Evolutionary conservation across 2,113 vertebrate species (phyloP).

Genomic region (Phalacrocorax brasilianus): DNA sequence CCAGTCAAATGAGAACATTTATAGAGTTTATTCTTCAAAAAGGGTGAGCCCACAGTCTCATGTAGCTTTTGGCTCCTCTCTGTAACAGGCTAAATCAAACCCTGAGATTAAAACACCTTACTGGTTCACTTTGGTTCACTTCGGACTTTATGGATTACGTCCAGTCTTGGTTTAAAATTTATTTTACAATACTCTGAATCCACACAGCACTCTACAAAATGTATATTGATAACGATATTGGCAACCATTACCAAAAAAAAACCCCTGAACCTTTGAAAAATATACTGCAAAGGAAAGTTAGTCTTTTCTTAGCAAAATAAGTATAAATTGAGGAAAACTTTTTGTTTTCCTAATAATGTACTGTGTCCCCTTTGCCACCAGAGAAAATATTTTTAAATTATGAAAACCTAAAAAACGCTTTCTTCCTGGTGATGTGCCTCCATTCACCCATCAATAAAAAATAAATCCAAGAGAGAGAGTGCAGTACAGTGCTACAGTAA

Average conservation of each 20-base stretch:
- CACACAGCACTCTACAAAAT: neutral
- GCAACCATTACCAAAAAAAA: neutral
- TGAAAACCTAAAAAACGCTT: neutral
- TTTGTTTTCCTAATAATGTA: neutral
- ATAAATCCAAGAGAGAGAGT: neutral
- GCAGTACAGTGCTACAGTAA: neutral
- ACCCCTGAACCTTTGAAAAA: neutral
- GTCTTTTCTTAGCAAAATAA: neutral
- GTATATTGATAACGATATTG: neutral
- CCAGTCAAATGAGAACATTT: neutral
- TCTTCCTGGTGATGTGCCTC: neutral
- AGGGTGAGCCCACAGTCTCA: neutral
- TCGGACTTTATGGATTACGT: neutral
- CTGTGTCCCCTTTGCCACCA: neutral
- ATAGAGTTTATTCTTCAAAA: neutral
- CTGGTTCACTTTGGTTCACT: neutral
- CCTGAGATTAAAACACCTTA: neutral
- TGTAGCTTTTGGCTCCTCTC: constrained; percentile 19
- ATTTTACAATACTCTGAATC: neutral
- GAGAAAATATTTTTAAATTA: neutral
- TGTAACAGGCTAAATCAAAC: neutral
- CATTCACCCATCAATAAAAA: neutral
- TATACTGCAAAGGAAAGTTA: neutral
- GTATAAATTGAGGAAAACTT: neutral
- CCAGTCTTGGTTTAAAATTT: neutral